These are phyloP conservation scores for Cerastoderma edule DNA, from an alignment of 2,888 invertebrate genomes.

Conservation along the genomic window DNA sequence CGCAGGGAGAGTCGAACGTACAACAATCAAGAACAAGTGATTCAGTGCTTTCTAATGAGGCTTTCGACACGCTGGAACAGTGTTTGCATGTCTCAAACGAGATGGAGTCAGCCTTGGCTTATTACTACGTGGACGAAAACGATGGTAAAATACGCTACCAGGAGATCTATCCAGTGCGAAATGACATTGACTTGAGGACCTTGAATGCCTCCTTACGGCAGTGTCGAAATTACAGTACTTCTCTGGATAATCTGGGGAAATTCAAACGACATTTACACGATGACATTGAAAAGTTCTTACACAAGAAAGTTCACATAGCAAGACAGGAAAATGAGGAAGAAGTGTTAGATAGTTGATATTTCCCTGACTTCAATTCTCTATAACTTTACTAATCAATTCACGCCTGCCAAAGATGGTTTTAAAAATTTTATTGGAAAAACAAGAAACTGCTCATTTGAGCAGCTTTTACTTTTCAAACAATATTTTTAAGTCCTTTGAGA, in stretches of 20 bases:
- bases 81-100: slow-evolving; percentile 75
- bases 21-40: slow-evolving; percentile 10
- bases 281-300: slow-evolving; percentile 53
- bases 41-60: slow-evolving; percentile 27
- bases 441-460: slow-evolving; percentile 16
- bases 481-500: too few relatives aligned
- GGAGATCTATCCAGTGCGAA: slow-evolving; percentile 62
- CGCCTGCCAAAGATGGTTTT: too few relatives aligned
- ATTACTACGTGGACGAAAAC: slow-evolving; percentile 74
- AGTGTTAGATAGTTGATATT: too few relatives aligned
- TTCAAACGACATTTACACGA: slow-evolving; percentile 27
- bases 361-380: too few relatives aligned
- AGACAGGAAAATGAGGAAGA: slow-evolving; percentile 36
- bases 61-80: slow-evolving; percentile 76
- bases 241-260: slow-evolving; percentile 12
- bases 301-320: slow-evolving; percentile 33
- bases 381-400: too few relatives aligned
- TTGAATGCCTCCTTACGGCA: not conserved
- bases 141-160: slow-evolving; percentile 59
- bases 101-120: slow-evolving; percentile 77
- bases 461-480: too few relatives aligned
- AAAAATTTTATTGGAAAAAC: too few relatives aligned
- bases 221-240: not conserved
- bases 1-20: not conserved
- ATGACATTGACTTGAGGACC: slow-evolving; percentile 31